Percentiles rank a stretch among this genome's conserved stretches.
Evolutionary conservation across 2,797 vertebrate species (phyloP).

Genomic region (Chrysocyon brachyurus): DNA sequence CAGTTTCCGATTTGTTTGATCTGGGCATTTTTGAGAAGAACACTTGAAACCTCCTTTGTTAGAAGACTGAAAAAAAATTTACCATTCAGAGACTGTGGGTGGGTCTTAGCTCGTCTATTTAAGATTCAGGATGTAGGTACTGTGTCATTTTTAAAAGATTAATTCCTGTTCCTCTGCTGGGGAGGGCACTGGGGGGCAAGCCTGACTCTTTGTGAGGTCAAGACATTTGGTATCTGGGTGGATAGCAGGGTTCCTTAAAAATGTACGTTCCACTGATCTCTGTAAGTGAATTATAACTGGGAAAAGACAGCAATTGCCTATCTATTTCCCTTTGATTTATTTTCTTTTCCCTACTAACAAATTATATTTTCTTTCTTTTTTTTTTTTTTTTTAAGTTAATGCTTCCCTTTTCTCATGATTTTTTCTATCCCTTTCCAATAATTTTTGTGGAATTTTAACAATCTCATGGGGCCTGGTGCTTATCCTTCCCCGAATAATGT

Average conservation of each 20-base stretch:
- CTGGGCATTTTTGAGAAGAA: slow-evolving; percentile 71
- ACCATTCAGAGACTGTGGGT: slow-evolving; percentile 33
- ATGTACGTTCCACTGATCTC: not conserved
- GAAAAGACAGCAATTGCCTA: slow-evolving; percentile 2
- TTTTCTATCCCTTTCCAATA: slow-evolving; percentile 26
- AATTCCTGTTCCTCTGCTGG: not conserved
- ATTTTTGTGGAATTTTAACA: slow-evolving; percentile 67
- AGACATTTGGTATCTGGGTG: slow-evolving; percentile 27
- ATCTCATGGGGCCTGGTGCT: slow-evolving; percentile 30
- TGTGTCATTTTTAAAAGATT: slow-evolving; percentile 48
- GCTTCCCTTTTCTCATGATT: not conserved
- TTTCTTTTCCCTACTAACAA: slow-evolving; percentile 55
- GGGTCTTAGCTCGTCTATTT: slow-evolving; percentile 55
- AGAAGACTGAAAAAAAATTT: slow-evolving; percentile 67
- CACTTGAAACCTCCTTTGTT: slow-evolving; percentile 72
- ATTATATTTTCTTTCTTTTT: slow-evolving; percentile 50
- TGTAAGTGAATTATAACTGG: not conserved
- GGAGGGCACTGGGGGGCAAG: not conserved
- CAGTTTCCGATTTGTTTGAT: slow-evolving; percentile 73
- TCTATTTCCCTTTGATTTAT: slow-evolving; percentile 57
- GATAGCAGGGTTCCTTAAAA: slow-evolving; percentile 51
- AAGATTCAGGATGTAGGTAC: slow-evolving; percentile 48
- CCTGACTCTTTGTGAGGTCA: not conserved
- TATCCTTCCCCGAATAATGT: slow-evolving; percentile 28
- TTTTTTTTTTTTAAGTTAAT: slow-evolving; percentile 50